Base-by-base conservation (phyloP, 2,888 invertebrate genomes). In the Coenonympha glycerion region DNA sequence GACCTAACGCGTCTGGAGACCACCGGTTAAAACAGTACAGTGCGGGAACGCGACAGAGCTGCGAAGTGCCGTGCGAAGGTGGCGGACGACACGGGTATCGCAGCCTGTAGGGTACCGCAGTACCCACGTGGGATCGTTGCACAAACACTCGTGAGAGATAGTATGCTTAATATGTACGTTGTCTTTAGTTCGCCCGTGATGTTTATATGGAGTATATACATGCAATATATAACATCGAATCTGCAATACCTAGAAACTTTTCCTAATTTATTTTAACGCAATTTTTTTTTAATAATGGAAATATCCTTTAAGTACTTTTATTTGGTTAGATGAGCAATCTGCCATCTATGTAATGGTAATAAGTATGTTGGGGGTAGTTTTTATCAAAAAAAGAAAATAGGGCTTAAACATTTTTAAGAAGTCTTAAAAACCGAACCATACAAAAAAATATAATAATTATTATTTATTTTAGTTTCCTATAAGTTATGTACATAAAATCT, bases 141-240 rank as follows among this genome's bases (percentile, higher is more conserved):
- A 56, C 56, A 56, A 56, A 53, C 37, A 48, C 47, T 56, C 41
- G 47, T 34, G 40, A 48, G 51, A 45, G 47, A 33, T 30, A 50
- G 49, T 53, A 53, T 50, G 56, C 50, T 48, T 53, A 53, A 22
- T 49, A 30, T 51, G 53, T 56, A 47, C 55, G 36, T 47, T 48
- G 44, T 18, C 33, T 39, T 37, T 21, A 21, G 44, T 55, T 54
- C 42, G 49, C 49, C 44, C 53, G 44, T 46, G 50, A 45, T 40
- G 33, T 30, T 28, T 45, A 31, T 44, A 42, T 44, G 44, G 49
- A 30, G 37, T 51, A 37, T 47, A 53, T 44, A 50, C 53, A 53
- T 44, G 53, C 53, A 53, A 56, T 56, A 56, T 56, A 56, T 56
- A 56, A 53, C 56, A 56, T 53, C 53, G 56, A 56, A 53, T 53